Evolutionary conservation across 2,888 invertebrate genomes (phyloP), one percentile per base, ranked within the genome.

Genomic region (Lycocerus yunnanus): DNA sequence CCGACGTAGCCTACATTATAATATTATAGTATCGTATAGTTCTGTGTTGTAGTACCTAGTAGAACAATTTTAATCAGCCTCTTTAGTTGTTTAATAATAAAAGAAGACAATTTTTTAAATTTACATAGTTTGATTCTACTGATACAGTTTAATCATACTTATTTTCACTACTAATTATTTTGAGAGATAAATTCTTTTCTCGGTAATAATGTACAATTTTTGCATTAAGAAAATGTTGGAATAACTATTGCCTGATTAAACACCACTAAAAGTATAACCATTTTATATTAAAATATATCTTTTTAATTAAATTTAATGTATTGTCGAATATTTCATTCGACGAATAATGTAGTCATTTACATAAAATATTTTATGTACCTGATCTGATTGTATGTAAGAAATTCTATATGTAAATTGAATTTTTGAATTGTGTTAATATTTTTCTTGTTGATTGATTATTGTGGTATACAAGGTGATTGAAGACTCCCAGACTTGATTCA

Each of bases 301-400:
- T 63, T 61, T 61, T 61, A 61, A 61, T 61, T 61, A 60, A 43
- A 43, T 43, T 43, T 43, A 43, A 43, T 43, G 43, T 43, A 43
- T 43, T 5, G 43, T 43, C 43, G 43, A 43, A 43, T 43, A n/a
- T 43, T 43, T 43, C 5, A n/a, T 43, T 43, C 43, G 43, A 43
- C n/a, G n/a, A 43, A 43, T 43, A 43, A 43, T 71, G 43, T 71
- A 67, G 60, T 67, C n/a, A 20, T 71, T 66, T 71, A 60, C 71
- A 71, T 61, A 66, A 60, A 71, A 67, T 20, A 58, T 60, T 71
- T 71, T 71, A 59, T 70, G 70, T 70, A 70, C 70, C 70, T 70
- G 70, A 70, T 43, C 63, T 65, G 15, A 70, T 58, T 70, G 65
- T 70, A 65, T 63, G 61, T 63, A 63, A 63, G 20, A 63, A 63